Percentiles rank a stretch among this genome's conserved stretches.
phyloP scores from a whole-genome alignment of 2,113 vertebrate species.

The Eulemur macaco region DNA sequence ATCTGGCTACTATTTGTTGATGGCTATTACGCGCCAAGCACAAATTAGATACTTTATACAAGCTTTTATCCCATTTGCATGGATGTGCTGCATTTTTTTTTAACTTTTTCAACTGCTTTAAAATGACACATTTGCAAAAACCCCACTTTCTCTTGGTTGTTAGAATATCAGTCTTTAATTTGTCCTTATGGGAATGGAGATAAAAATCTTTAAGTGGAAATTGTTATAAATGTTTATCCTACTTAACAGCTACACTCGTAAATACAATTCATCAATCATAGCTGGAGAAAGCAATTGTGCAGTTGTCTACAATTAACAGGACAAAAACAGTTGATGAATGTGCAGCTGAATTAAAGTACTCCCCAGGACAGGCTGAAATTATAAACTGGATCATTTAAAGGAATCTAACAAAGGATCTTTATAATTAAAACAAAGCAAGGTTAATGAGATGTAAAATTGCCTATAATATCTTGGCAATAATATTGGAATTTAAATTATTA shows the following conservation, averaged over 20 bases:
- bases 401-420: constrained; percentile 90
- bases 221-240: constrained; percentile 89
- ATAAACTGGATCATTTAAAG: constrained; percentile 89
- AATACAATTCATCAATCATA: constrained; percentile 88
- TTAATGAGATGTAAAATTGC: constrained; percentile 97
- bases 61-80: neutral
- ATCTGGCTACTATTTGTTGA: neutral
- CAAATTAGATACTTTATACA: neutral
- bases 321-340: constrained; percentile 92
- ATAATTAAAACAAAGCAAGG: constrained; percentile 95
- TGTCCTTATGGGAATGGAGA: constrained; percentile 80
- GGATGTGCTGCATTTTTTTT: neutral
- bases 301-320: constrained; percentile 92
- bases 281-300: constrained; percentile 87
- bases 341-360: constrained; percentile 88
- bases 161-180: constrained; percentile 79
- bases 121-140: constrained; percentile 20
- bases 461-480: constrained; percentile 89
- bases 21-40: neutral
- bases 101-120: constrained; percentile 37
- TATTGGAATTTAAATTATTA: constrained; percentile 88
- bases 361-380: constrained; percentile 89
- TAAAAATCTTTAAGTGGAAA: constrained; percentile 85
- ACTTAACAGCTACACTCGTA: constrained; percentile 81
- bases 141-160: constrained; percentile 20